Evolutionary conservation across 2,113 vertebrate genomes (phyloP), one percentile per base, ranked within the genome.

Genomic region (Eurystomus gularis): DNA sequence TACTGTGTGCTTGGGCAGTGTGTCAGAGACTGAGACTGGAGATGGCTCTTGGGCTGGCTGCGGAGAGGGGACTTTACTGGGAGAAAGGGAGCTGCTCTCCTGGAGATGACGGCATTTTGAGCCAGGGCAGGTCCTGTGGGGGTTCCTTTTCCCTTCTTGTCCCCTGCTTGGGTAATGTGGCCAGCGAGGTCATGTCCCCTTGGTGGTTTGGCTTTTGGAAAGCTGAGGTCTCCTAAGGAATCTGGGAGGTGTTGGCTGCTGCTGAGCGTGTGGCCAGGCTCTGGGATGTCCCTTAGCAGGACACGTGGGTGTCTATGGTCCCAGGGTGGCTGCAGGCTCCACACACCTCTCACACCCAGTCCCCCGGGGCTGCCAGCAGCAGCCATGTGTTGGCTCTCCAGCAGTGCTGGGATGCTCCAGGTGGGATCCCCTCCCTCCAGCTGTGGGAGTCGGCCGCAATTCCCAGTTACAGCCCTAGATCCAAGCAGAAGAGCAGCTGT

Each of bases 1-100:
- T 51, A 3, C 26, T 1, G 1, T 11, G 84, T 42, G 2, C 10
- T 1, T 0, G 5, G 65, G 64, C 6, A 12, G 42, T 0, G 0
- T 11, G 46, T 31, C 31, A 28, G 71, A 7, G 25, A 5, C 60
- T 19, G 60, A 1, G 6, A 9, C 4, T 6, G 33, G 25, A 66
- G 37, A 3, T 10, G 55, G 3, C 28, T 64, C 14, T 4, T 7
- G 4, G 29, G 9, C 24, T 58, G 17, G 13, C 64, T 86, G 87
- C 35, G 44, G 20, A 35, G 23, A 46, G 13, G 33, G 18, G 8
- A 10, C 8, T 10, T 6, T 60, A 19, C 49, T 44, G 60, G 35
- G 35, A 64, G 25, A 24, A 31, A 21, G 21, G 46, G n/a, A 83
- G 28, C n/a, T 46, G 23, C 42, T 58, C 13, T 39, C 20, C 52